A percentile compares a stretch with the other conserved stretches of the same genome.
Evolutionary conservation across 1,140 invertebrate genomes (phyloP).

Genomic region (Oryctes rhinoceros): DNA sequence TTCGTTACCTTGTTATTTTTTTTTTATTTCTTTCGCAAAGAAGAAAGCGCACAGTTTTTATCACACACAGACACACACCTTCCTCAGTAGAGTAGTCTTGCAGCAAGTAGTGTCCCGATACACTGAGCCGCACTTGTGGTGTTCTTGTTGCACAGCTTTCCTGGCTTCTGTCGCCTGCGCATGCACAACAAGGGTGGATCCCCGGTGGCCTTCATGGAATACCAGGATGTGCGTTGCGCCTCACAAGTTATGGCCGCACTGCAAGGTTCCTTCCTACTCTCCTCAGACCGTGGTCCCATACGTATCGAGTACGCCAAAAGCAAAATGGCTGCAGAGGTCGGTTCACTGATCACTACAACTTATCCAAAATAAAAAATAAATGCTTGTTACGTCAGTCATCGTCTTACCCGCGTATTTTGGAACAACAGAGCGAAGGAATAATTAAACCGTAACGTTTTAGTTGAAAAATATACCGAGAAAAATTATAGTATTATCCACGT

Average conservation of each 20-base stretch:
- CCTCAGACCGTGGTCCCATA: constrained; percentile 94
- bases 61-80: constrained; percentile 29
- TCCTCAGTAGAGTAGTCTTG: constrained; percentile 30
- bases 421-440: no score
- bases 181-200: constrained; percentile 94
- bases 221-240: constrained; percentile 89
- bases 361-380: constrained; percentile 16
- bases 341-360: constrained; percentile 44
- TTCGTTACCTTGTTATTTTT: background rate
- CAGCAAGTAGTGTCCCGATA: constrained; percentile 31
- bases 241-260: constrained; percentile 89
- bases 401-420: no score
- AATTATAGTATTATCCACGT: no score
- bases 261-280: constrained; percentile 93
- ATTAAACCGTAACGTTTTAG: no score
- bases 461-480: no score
- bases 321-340: constrained; percentile 91
- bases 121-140: constrained; percentile 57
- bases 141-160: constrained; percentile 81
- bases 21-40: background rate
- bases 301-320: constrained; percentile 98
- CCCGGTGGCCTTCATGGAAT: constrained; percentile 97
- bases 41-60: constrained; percentile 14
- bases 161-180: constrained; percentile 95
- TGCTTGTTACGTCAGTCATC: no score